phyloP scores from a whole-genome alignment of 2,797 vertebrate species.

The Falco columbarius region DNA sequence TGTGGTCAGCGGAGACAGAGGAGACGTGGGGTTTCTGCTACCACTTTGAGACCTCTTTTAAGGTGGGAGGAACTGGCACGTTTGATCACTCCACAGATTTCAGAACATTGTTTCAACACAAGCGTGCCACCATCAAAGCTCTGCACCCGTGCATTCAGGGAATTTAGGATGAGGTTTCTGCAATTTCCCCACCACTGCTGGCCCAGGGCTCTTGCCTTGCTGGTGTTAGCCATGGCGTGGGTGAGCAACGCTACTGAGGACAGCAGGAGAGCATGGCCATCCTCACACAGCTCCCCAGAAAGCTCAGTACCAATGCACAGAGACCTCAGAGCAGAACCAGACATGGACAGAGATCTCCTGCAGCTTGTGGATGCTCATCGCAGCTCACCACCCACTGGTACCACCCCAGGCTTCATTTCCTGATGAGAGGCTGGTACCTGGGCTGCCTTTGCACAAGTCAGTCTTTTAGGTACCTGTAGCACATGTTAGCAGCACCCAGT shows the following conservation, averaged over 20 bases:
- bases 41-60: neutral
- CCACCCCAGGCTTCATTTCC: neutral
- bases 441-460: neutral
- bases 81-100: neutral
- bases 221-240: neutral
- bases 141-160: neutral
- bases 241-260: neutral
- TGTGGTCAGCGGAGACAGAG: neutral
- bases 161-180: neutral
- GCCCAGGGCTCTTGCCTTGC: neutral
- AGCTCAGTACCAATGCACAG: neutral
- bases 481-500: rapidly evolving
- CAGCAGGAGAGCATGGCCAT: neutral
- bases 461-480: neutral
- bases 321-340: neutral
- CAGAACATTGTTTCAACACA: neutral
- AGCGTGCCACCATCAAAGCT: rapidly evolving
- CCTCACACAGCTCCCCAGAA: neutral
- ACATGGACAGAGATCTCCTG: neutral
- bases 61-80: neutral
- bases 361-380: neutral
- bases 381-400: neutral
- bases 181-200: neutral
- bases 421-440: neutral
- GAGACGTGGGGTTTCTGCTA: neutral